Evolutionary conservation across 2,113 vertebrate genomes (phyloP).

Genomic region (Paramisgurnus dabryanus): DNA sequence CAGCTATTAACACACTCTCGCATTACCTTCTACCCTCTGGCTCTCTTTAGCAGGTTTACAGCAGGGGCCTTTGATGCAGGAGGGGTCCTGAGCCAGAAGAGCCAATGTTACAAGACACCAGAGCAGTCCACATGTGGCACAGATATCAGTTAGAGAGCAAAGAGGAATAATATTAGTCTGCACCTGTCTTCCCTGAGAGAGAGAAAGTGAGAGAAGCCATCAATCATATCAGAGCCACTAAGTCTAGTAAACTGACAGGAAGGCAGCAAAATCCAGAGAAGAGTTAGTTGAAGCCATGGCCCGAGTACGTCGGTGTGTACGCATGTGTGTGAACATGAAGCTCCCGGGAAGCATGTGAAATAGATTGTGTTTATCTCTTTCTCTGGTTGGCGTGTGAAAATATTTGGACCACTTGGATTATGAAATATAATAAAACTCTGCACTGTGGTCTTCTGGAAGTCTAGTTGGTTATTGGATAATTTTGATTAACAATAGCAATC

Average conservation of each 20-base stretch:
- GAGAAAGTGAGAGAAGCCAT: constrained; percentile 32
- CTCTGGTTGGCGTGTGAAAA: constrained; percentile 34
- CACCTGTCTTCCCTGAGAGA: constrained; percentile 39
- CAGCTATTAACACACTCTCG: constrained; percentile 24
- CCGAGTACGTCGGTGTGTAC: constrained; percentile 25
- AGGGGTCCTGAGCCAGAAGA: constrained; percentile 15
- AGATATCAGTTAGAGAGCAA: constrained; percentile 32
- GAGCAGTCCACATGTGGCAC: not conserved
- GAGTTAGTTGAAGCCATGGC: constrained; percentile 40
- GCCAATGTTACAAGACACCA: not conserved
- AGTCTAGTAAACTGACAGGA: constrained; percentile 38
- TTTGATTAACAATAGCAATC: no score
- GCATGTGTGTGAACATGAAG: constrained; percentile 9
- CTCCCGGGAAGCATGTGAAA: constrained; percentile 30
- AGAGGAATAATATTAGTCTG: constrained; percentile 35
- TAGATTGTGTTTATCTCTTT: constrained; percentile 37
- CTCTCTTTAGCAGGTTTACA: constrained; percentile 21
- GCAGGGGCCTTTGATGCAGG: constrained; percentile 25
- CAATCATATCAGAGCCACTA: constrained; percentile 41
- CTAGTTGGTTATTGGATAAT: no score
- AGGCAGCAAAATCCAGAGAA: constrained; percentile 32
- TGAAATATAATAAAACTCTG: constrained; percentile 44
- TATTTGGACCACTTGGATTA: constrained; percentile 19
- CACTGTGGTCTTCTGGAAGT: constrained; percentile 32
- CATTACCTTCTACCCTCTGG: constrained; percentile 28